Evolutionary conservation across 2,113 vertebrate species (phyloP).

Genomic region (Cynopterus brachyotis): DNA sequence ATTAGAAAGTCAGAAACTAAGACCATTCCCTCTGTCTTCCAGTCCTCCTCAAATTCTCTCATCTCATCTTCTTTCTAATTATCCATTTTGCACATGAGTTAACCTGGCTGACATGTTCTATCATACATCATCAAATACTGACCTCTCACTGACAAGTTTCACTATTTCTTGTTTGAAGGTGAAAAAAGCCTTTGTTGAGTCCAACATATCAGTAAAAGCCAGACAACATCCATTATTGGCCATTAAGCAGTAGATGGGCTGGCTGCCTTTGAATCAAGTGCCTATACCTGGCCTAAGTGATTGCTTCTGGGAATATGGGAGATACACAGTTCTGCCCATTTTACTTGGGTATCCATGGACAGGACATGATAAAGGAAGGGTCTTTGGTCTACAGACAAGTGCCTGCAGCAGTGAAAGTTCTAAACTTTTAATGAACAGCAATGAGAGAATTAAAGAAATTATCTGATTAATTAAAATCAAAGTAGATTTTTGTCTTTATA

Average conservation of each 20-base stretch:
- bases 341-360: background rate
- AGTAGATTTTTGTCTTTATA: background rate
- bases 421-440: background rate
- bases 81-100: background rate
- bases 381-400: background rate
- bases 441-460: background rate
- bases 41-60: background rate
- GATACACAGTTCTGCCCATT: background rate
- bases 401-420: background rate
- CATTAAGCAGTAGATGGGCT: background rate
- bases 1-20: background rate
- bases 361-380: background rate
- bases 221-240: background rate
- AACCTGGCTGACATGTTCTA: background rate
- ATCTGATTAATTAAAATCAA: constrained; percentile 6
- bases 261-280: background rate
- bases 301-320: background rate
- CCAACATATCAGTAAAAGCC: background rate
- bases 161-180: background rate
- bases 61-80: background rate
- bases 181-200: background rate
- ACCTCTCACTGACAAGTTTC: background rate
- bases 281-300: background rate
- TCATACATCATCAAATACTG: background rate
- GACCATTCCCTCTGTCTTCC: background rate